Base-by-base conservation (phyloP, 2,113 vertebrate genomes). In the Origma solitaria region DNA sequence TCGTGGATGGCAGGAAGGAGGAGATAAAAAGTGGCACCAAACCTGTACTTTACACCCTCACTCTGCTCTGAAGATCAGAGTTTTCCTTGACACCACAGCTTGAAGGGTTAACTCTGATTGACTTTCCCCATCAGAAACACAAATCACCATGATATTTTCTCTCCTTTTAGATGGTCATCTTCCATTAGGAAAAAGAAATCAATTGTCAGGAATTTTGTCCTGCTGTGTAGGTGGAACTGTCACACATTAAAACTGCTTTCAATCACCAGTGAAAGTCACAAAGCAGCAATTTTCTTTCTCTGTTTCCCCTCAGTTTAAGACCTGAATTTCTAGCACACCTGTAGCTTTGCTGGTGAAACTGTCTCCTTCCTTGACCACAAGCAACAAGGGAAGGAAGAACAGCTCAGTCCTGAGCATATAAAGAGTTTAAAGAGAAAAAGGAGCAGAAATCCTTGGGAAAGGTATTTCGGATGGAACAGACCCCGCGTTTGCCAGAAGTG, bases 221-320 rank as follows among this genome's bases (percentile, higher is more conserved):
- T 83, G 57, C 81, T 87, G 75, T 51, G 84, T 90, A 86, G 90
- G 79, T 96, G 68, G 90, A 95, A 83, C 38, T 73, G 61, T 88
- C 86, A 93, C 50, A 40, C 54, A 45, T 80, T 93, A 97, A 93
- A 97, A 56, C 45, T 81, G 79, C 60, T 49, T 92, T 87, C 45
- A 75, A 25, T 62, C 82, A 66, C 82, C 68, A 64, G 31, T 14
- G 38, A 58, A 85, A 84, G 84, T 84, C 28, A 45, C 60, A 71
- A 82, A 37, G 28, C 37, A 57, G n/a, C 9, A 83, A 30, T 60
- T 64, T 96, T 12, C 53, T 92, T 53, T 70, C 56, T 40, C 21
- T 80, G 60, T 71, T 78, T 88, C 53, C 33, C n/a, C 37, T 77
- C 58, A 37, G 28, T 91, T 79, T 85, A 56, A 90, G 66, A 35